Percentiles rank a stretch among this genome's conserved stretches.
These are phyloP conservation scores for Graphium colonna DNA, from an alignment of 2,888 invertebrate genomes.

Conservation along the genomic window DNA sequence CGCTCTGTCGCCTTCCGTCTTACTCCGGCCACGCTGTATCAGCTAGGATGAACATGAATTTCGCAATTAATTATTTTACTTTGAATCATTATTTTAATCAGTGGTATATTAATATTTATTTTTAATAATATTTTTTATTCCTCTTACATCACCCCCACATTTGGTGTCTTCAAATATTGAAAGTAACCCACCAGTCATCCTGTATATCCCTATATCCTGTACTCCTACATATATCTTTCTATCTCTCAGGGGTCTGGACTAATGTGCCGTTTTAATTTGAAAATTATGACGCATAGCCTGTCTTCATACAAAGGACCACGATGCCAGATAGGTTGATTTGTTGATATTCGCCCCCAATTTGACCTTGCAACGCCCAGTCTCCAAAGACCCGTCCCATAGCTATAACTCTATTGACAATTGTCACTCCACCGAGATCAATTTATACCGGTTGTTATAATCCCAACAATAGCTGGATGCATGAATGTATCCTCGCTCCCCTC, in stretches of 20 bases:
- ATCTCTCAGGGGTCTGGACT: constrained; percentile 39
- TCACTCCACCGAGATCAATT: constrained; percentile 34
- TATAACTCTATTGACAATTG: constrained; percentile 24
- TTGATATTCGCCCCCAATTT: constrained; percentile 57
- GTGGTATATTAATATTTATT: no score
- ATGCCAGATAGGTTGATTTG: constrained; percentile 60
- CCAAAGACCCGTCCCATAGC: constrained; percentile 39
- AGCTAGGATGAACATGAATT: no score
- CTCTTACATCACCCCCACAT: no score
- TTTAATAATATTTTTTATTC: no score
- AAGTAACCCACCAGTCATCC: no score
- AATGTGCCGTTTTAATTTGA: constrained; percentile 72
- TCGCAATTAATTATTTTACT: no score
- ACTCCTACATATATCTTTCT: no score
- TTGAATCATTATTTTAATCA: no score
- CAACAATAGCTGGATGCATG: constrained; percentile 57
- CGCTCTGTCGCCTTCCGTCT: constrained; percentile 11
- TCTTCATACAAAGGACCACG: constrained; percentile 50
- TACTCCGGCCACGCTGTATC: no score
- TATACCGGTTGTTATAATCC: constrained; percentile 28
- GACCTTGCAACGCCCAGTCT: constrained; percentile 47
- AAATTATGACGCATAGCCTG: constrained; percentile 70
- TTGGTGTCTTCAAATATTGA: no score
- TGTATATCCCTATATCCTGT: no score
- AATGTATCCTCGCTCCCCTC: constrained; percentile 52